Evolutionary conservation across 1,140 invertebrate genomes (phyloP), one percentile per base, ranked within the genome.

Genomic region (Colletes gigas): DNA sequence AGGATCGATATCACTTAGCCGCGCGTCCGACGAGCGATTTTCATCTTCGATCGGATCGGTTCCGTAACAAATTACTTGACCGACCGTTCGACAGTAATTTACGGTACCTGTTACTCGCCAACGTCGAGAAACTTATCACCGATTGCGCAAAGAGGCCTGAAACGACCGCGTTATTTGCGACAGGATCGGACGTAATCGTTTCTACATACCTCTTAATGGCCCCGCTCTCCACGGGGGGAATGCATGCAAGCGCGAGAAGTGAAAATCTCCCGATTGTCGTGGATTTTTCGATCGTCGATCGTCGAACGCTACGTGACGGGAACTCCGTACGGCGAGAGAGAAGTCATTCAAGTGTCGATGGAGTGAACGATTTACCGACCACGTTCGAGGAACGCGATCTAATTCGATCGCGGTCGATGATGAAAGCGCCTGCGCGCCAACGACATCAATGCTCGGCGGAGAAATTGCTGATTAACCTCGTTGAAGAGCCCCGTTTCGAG

Each of bases 1-100:
- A 79, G 77, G 69, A 15, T 57, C 77, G 77, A 79, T 79, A 79
- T 79, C 77, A 73, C 77, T 79, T 79, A 79, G 77, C 77, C 77
- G 41, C 74, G 74, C 69, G 77, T 57, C 19, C 70, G 59, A 4
- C 17, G 17, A 21, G 65, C 70, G 77, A 79, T 79, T 79, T 79
- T 79, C 77, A 79, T 79, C 77, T 79, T 79, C 77, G 77, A 79
- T 79, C 77, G 5, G 39, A 44, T 55, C 30, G 54, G 55, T 60
- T 14, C 65, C 19, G 12, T 54, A 50, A 79, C 77, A 79, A 79
- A 79, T 79, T 65, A 54, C 52, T 39, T 44, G 6, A 17, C 15
- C 9, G 15, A 17, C 39, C 30, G 68, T 70, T 57, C 55, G 21
- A 19, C 50, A 52, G 44, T 62, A 74, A 74, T 74, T 74, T 65